Conservation (phyloP, 2,797 vertebrate species). For the Antrozous pallidus region DNA sequence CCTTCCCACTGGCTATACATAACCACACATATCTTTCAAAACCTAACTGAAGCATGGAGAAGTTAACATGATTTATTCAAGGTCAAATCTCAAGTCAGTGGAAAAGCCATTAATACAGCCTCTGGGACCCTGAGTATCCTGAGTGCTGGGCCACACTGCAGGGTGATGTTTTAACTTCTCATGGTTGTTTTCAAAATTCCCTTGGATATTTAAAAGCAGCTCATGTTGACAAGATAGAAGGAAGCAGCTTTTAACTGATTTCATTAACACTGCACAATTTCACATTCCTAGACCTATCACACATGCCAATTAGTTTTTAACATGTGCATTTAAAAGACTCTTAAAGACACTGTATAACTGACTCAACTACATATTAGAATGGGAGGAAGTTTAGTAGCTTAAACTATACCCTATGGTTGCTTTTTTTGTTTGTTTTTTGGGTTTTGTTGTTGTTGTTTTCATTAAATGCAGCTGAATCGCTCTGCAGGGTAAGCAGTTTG, state of each 20-base stretch:
- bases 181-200: conserved; percentile 42
- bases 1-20: conserved; percentile 14
- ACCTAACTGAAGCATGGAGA: conserved; percentile 61
- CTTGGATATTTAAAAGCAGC: conserved; percentile 1
- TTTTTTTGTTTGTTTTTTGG: neutral
- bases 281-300: conserved; percentile 29
- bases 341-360: neutral
- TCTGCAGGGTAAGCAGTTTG: conserved; percentile 41
- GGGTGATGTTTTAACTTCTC: conserved; percentile 20
- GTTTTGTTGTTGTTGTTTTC: no score
- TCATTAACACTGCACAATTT: conserved; percentile 48
- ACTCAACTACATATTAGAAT: conserved; percentile 13
- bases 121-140: neutral
- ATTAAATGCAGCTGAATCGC: conserved; percentile 40
- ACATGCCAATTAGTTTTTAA: conserved; percentile 3
- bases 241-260: conserved; percentile 16
- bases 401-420: neutral
- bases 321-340: conserved; percentile 4
- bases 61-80: conserved; percentile 63
- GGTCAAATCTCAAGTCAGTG: conserved; percentile 56
- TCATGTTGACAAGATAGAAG: neutral
- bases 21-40: conserved; percentile 52
- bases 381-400: neutral
- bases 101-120: conserved; percentile 41
- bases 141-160: neutral